A percentile compares a stretch with the other conserved stretches of the same genome.
phyloP scores from a whole-genome alignment of 2,113 vertebrate species.

The Triplophysa tibetana region DNA sequence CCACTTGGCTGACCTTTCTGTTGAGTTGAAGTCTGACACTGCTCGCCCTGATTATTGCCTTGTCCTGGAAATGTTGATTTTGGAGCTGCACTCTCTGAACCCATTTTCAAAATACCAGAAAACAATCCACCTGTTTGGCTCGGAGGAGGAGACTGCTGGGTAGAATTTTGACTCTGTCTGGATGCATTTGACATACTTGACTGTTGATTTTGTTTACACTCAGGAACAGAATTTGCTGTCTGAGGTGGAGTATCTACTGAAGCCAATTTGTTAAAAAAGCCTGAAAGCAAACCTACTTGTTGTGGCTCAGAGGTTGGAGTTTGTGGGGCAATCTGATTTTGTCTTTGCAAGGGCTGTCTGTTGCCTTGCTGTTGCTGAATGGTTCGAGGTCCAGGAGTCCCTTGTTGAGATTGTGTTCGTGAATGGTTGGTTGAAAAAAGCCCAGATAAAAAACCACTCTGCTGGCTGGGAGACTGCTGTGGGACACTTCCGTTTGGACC shows the following conservation, averaged over 20 bases:
- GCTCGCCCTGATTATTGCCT: conserved; percentile 25
- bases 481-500: conserved; percentile 46
- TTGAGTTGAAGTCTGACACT: conserved; percentile 44
- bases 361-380: conserved; percentile 63
- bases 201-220: conserved; percentile 48
- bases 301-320: conserved; percentile 60
- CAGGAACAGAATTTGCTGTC: conserved; percentile 49
- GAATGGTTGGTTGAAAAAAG: conserved; percentile 64
- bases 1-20: conserved; percentile 64
- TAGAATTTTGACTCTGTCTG: conserved; percentile 48
- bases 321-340: conserved; percentile 67
- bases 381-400: conserved; percentile 37
- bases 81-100: conserved; percentile 35
- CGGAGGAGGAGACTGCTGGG: conserved; percentile 56
- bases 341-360: conserved; percentile 69
- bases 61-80: conserved; percentile 55
- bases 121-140: conserved; percentile 66
- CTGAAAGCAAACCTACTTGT: conserved; percentile 69
- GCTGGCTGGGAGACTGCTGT: conserved; percentile 64
- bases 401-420: conserved; percentile 54
- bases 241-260: conserved; percentile 67
- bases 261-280: conserved; percentile 78
- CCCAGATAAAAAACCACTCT: conserved; percentile 70
- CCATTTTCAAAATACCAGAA: conserved; percentile 60
- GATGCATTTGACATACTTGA: conserved; percentile 40